Evolutionary conservation across 2,888 invertebrate genomes (phyloP).

Genomic region (Strigamia crassipes): DNA sequence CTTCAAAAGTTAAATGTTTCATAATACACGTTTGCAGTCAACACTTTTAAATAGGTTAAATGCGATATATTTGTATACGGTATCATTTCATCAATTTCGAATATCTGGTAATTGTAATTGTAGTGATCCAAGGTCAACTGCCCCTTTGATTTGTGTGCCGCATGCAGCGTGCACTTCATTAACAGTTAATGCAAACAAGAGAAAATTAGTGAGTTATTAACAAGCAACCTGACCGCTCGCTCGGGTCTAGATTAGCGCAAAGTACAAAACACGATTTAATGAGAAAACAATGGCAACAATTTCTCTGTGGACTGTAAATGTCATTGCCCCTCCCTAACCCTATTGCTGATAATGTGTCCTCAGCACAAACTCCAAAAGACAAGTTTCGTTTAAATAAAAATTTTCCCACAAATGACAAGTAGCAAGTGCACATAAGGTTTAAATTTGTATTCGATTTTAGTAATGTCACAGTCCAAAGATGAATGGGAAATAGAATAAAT

Average conservation of each 20-base stretch:
- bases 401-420: too few species aligned
- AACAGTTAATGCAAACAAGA: conserved; percentile 38
- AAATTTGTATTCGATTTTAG: background rate
- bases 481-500: background rate
- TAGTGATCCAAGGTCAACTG: conserved; percentile 27
- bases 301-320: background rate
- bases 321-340: background rate
- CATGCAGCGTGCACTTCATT: conserved; percentile 42
- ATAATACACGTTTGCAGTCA: background rate
- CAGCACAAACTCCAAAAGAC: background rate
- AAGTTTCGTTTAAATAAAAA: background rate
- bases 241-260: conserved; percentile 32
- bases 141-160: conserved; percentile 39
- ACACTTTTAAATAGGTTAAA: background rate
- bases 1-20: background rate
- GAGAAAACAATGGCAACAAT: conserved; percentile 6
- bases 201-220: conserved; percentile 40
- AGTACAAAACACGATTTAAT: conserved; percentile 25
- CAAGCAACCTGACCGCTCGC: conserved; percentile 39
- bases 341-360: background rate
- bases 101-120: conserved; percentile 28
- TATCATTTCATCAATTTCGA: conserved; percentile 7
- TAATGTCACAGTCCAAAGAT: background rate
- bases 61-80: background rate
- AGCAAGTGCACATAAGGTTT: background rate